These are phyloP conservation scores for Rhyacophila evoluta DNA, from an alignment of 2,888 invertebrate genomes.

Conservation along the genomic window DNA sequence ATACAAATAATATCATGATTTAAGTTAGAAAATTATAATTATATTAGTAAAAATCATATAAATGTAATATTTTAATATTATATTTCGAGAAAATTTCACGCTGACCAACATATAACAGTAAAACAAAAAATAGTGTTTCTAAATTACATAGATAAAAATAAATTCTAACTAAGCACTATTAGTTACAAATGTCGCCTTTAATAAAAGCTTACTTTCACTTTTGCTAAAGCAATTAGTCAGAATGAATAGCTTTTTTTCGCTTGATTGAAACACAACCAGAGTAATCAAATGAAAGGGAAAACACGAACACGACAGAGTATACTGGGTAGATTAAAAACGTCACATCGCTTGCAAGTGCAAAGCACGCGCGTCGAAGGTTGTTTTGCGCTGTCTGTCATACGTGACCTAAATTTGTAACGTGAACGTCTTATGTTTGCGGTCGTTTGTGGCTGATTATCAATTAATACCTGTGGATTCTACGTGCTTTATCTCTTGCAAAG, in stretches of 20 bases:
- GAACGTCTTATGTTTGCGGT: constrained; percentile 30
- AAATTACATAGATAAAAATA: neutral
- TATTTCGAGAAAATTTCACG: too few relatives aligned
- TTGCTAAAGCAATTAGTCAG: neutral
- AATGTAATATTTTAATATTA: too few relatives aligned
- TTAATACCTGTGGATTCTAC: constrained; percentile 43
- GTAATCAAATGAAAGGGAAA: constrained; percentile 11
- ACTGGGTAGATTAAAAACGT: neutral
- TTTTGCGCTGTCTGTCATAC: constrained; percentile 50
- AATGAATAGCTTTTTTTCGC: neutral
- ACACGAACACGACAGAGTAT: neutral
- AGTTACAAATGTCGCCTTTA: neutral
- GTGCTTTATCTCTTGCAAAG: constrained; percentile 27
- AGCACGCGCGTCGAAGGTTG: constrained; percentile 38
- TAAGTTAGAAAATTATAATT: too few relatives aligned
- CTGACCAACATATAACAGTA: too few relatives aligned
- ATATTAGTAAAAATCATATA: too few relatives aligned
- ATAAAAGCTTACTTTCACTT: neutral
- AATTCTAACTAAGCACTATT: neutral
- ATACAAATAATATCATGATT: too few relatives aligned
- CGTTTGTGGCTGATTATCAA: constrained; percentile 42
- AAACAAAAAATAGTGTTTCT: too few relatives aligned
- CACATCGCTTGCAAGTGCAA: constrained; percentile 32
- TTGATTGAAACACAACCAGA: constrained; percentile 19
- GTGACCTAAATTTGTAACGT: constrained; percentile 48